phyloP scores from a whole-genome alignment of 2,113 vertebrate species.

The Micromys minutus region DNA sequence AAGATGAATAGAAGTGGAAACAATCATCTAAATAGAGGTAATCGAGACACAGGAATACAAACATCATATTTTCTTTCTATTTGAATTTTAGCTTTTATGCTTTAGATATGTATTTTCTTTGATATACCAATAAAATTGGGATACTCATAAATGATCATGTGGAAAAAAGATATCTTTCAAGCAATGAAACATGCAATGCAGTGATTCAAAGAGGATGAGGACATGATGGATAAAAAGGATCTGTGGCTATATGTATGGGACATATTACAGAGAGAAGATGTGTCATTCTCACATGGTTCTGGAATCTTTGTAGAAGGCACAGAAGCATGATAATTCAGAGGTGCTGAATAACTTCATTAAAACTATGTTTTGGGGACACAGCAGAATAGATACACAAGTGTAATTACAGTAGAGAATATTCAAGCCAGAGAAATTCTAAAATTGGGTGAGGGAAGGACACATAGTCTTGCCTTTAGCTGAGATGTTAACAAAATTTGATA shows the following conservation, averaged over 20 bases:
- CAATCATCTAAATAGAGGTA: not conserved
- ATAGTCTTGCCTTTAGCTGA: not conserved
- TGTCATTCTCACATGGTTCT: not conserved
- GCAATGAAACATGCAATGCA: not conserved
- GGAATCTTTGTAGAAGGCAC: not conserved
- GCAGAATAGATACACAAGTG: not conserved
- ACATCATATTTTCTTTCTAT: not conserved
- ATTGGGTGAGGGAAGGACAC: not conserved
- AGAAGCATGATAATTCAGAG: not conserved
- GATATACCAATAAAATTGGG: not conserved
- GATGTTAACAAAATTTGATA: not conserved
- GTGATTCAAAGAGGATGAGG: accelerated
- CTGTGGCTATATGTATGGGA: accelerated
- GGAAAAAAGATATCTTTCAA: not conserved
- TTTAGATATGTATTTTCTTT: not conserved
- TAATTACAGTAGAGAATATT: not conserved
- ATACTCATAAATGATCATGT: not conserved
- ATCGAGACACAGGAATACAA: not conserved
- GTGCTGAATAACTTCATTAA: not conserved
- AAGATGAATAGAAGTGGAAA: not conserved
- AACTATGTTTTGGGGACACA: not conserved
- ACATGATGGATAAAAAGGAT: not conserved
- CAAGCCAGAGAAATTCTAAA: not conserved
- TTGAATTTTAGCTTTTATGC: not conserved
- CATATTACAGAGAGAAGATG: no score